A percentile compares a stretch with the other conserved stretches of the same genome.
These are phyloP conservation scores for Tetheella fluctuosa DNA, from an alignment of 2,888 invertebrate genomes.

Conservation along the genomic window DNA sequence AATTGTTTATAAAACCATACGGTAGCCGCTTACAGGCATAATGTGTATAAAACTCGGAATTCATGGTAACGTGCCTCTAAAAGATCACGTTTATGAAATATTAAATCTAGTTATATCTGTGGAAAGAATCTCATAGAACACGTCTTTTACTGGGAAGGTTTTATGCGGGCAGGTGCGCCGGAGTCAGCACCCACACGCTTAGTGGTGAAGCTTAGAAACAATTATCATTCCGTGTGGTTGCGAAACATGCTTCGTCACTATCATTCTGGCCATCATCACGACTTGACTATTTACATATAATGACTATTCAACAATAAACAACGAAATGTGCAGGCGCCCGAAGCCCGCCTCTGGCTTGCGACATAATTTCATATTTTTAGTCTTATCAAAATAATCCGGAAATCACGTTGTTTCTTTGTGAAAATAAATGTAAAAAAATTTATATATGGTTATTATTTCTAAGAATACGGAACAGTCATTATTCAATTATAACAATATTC, in stretches of 20 bases:
- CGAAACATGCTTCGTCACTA: conserved; percentile 82
- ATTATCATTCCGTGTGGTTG: conserved; percentile 79
- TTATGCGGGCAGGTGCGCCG: conserved; percentile 65
- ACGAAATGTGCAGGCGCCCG: conserved; percentile 63
- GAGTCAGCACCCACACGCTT: conserved; percentile 48
- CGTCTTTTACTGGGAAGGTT: conserved; percentile 62
- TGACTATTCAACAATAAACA: conserved; percentile 82
- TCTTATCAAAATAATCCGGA: conserved; percentile 41
- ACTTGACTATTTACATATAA: conserved; percentile 82
- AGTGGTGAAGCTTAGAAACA: conserved; percentile 61
- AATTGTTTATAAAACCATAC: conserved; percentile 8
- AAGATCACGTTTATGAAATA: conserved; percentile 82
- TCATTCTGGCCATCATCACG: conserved; percentile 80
- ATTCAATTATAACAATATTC: background rate
- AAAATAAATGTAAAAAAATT: conserved; percentile 15
- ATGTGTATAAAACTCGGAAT: conserved; percentile 43
- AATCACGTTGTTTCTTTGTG: conserved; percentile 31
- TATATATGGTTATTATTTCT: too few species aligned
- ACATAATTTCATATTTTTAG: conserved; percentile 52
- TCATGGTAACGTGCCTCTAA: conserved; percentile 64
- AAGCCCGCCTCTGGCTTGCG: conserved; percentile 54
- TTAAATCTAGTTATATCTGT: conserved; percentile 73
- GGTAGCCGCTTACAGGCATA: conserved; percentile 9
- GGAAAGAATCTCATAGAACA: conserved; percentile 54
- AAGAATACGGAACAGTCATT: background rate